Evolutionary conservation across 2,113 vertebrate genomes (phyloP).

Genomic region (Oncorhynchus clarkii): DNA sequence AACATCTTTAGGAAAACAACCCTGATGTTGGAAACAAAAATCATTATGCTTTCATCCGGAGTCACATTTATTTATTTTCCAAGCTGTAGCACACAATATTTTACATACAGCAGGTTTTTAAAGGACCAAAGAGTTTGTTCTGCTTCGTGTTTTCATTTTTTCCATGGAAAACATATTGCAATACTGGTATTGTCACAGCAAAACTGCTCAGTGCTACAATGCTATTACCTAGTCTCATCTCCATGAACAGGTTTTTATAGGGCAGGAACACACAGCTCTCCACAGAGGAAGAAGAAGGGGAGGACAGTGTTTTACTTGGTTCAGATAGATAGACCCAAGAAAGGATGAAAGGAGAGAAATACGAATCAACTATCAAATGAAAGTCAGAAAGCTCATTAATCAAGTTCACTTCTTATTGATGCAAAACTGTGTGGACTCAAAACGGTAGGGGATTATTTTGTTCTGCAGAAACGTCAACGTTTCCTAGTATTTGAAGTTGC

Average conservation of each 20-base stretch:
- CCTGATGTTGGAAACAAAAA: too few species aligned
- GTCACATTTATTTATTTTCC: too few species aligned
- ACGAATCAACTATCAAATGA: slow-evolving; percentile 18
- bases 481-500: background rate
- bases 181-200: too few species aligned
- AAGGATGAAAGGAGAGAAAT: background rate
- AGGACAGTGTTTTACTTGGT: background rate
- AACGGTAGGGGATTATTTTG: slow-evolving; percentile 27
- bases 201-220: background rate
- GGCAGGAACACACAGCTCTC: background rate
- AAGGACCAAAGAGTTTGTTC: too few species aligned
- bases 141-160: too few species aligned
- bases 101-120: too few species aligned
- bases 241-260: too few species aligned
- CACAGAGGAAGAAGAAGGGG: background rate
- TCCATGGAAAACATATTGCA: background rate
- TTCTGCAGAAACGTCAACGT: background rate
- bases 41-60: too few species aligned
- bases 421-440: background rate
- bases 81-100: too few species aligned
- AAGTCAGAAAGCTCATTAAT: background rate
- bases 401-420: slow-evolving; percentile 26
- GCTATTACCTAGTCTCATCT: background rate
- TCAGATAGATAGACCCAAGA: background rate
- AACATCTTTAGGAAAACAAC: background rate